Evolutionary conservation across 2,888 invertebrate species (phyloP).

Genomic region (Volucella inanis): DNA sequence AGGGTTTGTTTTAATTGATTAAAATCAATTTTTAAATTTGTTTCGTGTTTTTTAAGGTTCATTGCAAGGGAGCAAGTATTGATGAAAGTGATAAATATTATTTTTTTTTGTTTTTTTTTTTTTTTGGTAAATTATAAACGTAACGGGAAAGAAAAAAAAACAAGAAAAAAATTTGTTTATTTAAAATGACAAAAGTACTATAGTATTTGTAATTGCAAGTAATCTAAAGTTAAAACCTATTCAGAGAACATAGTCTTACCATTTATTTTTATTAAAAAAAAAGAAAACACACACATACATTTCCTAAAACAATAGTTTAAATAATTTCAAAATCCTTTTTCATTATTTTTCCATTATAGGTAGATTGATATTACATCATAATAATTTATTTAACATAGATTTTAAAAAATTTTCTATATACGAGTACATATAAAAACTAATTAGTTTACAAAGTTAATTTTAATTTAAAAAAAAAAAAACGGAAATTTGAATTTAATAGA

Average conservation of each 20-base stretch:
- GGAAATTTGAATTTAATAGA: conserved; percentile 11
- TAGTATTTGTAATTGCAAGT: conserved; percentile 39
- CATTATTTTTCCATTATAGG: conserved; percentile 50
- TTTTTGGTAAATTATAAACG: conserved; percentile 65
- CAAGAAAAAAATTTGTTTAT: conserved; percentile 57
- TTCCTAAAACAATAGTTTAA: conserved; percentile 12
- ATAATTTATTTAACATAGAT: conserved; percentile 52
- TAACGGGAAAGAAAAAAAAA: conserved; percentile 73
- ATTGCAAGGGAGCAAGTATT: conserved; percentile 59
- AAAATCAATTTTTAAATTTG: conserved; percentile 49
- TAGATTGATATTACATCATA: conserved; percentile 65
- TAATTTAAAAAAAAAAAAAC: too few species aligned
- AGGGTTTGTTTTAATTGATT: conserved; percentile 70
- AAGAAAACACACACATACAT: conserved; percentile 16
- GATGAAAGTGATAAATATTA: conserved; percentile 61
- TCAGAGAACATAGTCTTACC: conserved; percentile 4
- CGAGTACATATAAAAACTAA: conserved; percentile 31
- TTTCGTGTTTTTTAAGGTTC: conserved; percentile 37
- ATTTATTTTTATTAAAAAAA: background rate
- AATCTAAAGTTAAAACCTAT: conserved; percentile 28
- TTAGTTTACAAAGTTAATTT: conserved; percentile 16
- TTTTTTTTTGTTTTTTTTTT: conserved; percentile 36
- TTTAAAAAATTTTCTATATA: conserved; percentile 24
- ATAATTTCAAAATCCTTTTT: background rate
- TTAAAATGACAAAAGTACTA: conserved; percentile 52